phyloP scores from a whole-genome alignment of 2,888 invertebrate genomes.

The Punctoribates punctum region DNA sequence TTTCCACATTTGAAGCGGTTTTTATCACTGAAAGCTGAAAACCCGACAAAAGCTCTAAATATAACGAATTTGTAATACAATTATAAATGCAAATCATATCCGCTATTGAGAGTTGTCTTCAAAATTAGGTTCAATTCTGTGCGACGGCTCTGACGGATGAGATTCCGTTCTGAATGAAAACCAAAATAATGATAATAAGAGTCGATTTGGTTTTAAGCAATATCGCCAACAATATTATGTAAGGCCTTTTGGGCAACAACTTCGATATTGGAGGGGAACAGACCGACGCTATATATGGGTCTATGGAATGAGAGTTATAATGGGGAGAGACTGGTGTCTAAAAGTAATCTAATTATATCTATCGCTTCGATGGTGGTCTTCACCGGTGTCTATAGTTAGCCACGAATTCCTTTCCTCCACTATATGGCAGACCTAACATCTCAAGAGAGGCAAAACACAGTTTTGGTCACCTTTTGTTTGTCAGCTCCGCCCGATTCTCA shows the following conservation, averaged over 20 bases:
- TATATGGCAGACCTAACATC: background rate
- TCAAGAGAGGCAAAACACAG: background rate
- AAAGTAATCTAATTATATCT: constrained; percentile 31
- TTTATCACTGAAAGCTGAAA: background rate
- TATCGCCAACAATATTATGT: too few species aligned
- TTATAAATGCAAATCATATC: constrained; percentile 4
- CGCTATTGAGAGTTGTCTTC: background rate
- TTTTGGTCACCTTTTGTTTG: constrained; percentile 14
- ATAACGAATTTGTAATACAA: background rate
- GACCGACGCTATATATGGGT: background rate
- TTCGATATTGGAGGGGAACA: background rate
- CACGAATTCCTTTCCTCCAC: background rate
- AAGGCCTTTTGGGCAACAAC: too few species aligned
- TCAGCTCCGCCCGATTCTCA: background rate
- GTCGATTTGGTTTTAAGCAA: too few species aligned
- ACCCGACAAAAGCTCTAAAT: background rate
- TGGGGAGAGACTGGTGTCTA: background rate
- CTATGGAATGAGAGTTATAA: background rate
- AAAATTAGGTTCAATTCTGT: background rate
- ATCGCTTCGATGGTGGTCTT: constrained; percentile 17
- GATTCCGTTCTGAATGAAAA: background rate
- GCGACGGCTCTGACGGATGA: background rate
- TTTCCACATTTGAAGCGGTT: background rate
- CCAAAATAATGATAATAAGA: too few species aligned
- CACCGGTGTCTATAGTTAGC: constrained; percentile 4